phyloP scores from a whole-genome alignment of 1,140 invertebrate species.

The Gryllus bimaculatus region DNA sequence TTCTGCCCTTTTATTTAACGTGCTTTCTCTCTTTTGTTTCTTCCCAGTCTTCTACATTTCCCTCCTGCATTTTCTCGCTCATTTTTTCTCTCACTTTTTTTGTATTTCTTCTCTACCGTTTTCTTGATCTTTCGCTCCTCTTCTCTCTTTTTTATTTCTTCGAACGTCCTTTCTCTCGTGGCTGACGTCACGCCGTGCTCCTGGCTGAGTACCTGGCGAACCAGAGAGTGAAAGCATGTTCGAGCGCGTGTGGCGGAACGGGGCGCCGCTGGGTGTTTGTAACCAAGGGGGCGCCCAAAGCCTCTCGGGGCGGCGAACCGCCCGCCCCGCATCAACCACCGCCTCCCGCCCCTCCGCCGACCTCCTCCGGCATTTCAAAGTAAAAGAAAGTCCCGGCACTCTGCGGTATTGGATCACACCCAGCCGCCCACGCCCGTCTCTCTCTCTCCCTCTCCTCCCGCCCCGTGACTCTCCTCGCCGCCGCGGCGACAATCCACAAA shows the following conservation, averaged over 20 bases:
- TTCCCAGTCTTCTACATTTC: too few relatives aligned
- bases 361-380: not conserved
- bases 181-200: not conserved
- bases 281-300: not conserved
- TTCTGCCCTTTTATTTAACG: too few relatives aligned
- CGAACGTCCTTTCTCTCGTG: not conserved
- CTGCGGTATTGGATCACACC: not conserved
- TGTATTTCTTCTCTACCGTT: not conserved
- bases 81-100: too few relatives aligned
- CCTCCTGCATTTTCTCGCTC: too few relatives aligned
- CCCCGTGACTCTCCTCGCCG: too few relatives aligned
- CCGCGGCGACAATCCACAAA: not conserved
- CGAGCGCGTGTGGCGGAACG: not conserved
- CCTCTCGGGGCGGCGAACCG: too few relatives aligned
- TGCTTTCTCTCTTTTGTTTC: too few relatives aligned
- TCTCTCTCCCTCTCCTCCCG: not conserved
- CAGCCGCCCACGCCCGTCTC: not conserved
- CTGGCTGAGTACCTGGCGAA: not conserved
- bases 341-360: not conserved
- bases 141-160: not conserved
- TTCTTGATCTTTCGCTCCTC: not conserved
- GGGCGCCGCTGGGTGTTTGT: not conserved
- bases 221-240: not conserved
- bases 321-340: not conserved
- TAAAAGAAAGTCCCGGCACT: not conserved